phyloP scores from a whole-genome alignment of 2,888 invertebrate genomes.

The Stictocephala bisonia region DNA sequence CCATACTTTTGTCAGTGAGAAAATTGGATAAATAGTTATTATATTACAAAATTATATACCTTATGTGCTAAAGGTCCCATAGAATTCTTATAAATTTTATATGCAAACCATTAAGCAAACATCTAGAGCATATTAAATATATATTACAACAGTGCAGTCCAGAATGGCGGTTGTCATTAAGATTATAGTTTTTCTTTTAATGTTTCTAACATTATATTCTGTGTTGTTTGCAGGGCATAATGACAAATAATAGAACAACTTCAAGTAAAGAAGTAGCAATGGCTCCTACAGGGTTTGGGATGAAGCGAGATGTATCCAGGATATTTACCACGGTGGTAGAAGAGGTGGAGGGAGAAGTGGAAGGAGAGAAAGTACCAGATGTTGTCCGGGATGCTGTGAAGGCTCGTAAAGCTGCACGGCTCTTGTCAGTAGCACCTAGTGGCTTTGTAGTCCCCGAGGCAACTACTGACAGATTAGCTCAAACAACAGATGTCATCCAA shows the following conservation, averaged over 20 bases:
- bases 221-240: background rate
- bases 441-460: conserved; percentile 49
- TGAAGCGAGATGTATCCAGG: conserved; percentile 76
- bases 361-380: conserved; percentile 62
- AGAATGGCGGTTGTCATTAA: too few species aligned
- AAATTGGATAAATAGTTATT: too few species aligned
- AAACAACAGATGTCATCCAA: conserved; percentile 54
- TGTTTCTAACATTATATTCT: too few species aligned
- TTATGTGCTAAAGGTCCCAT: too few species aligned
- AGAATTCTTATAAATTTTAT: too few species aligned
- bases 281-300: conserved; percentile 25
- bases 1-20: too few species aligned
- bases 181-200: too few species aligned
- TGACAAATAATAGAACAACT: too few species aligned
- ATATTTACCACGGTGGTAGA: conserved; percentile 88
- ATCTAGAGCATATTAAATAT: too few species aligned
- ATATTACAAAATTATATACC: too few species aligned
- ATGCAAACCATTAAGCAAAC: too few species aligned
- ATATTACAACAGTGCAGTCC: too few species aligned
- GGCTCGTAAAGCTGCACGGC: conserved; percentile 61
- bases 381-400: conserved; percentile 67
- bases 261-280: conserved; percentile 3
- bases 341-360: conserved; percentile 55
- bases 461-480: background rate
- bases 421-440: conserved; percentile 48